A percentile compares a stretch with the other conserved stretches of the same genome.
phyloP scores from a whole-genome alignment of 2,797 vertebrate genomes.

The Pseudopleuronectes americanus region DNA sequence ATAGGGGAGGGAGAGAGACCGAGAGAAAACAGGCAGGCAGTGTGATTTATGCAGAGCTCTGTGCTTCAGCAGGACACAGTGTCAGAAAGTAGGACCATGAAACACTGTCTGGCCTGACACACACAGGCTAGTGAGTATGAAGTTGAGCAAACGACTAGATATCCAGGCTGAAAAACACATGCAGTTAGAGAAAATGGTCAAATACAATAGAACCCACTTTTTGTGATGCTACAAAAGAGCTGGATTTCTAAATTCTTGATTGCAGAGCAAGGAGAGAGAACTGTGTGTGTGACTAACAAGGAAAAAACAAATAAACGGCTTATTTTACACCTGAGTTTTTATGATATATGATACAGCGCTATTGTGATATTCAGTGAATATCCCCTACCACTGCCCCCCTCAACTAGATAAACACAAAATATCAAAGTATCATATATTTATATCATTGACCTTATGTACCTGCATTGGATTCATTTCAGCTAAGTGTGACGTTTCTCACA shows the following conservation, averaged over 20 bases:
- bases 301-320: too few relatives aligned
- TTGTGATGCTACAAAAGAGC: not conserved
- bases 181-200: not conserved
- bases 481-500: too few relatives aligned
- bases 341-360: too few relatives aligned
- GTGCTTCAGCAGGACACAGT: conserved; percentile 34
- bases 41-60: conserved; percentile 70
- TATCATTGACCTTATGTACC: too few relatives aligned
- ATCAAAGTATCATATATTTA: too few relatives aligned
- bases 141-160: not conserved
- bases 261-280: not conserved
- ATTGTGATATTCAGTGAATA: too few relatives aligned
- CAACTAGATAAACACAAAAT: too few relatives aligned
- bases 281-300: too few relatives aligned
- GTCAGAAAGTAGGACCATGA: conserved; percentile 16
- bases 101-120: conserved; percentile 14
- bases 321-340: too few relatives aligned
- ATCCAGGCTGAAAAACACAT: not conserved
- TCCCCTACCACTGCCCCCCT: too few relatives aligned
- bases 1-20: conserved; percentile 33
- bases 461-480: too few relatives aligned
- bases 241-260: not conserved
- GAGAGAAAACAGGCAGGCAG: conserved; percentile 54
- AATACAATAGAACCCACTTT: not conserved
- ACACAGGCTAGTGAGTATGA: not conserved